Evolutionary conservation across 2,888 invertebrate genomes (phyloP).

Genomic region (Microplitis deprimator): DNA sequence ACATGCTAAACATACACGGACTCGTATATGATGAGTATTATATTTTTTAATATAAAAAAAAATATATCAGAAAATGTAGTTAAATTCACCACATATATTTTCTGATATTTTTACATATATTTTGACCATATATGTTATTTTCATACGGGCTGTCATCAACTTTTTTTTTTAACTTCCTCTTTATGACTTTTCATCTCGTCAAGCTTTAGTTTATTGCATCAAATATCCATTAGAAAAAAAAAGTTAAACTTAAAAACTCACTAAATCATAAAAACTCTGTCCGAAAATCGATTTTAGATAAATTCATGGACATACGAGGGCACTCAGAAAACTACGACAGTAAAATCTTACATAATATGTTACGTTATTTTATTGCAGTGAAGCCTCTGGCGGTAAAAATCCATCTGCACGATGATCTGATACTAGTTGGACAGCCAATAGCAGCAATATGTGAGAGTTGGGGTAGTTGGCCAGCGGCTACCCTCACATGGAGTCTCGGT

Average conservation of each 20-base stretch:
- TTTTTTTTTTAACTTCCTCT: neutral
- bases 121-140: no score
- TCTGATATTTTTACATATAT: no score
- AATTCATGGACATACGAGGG: conserved; percentile 1
- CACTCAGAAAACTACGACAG: neutral
- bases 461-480: conserved; percentile 88
- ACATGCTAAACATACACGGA: no score
- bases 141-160: neutral
- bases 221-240: neutral
- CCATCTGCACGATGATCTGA: conserved; percentile 79
- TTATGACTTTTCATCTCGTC: neutral
- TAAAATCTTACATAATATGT: conserved; percentile 4
- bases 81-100: no score
- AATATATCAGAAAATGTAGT: no score
- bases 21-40: no score
- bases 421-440: conserved; percentile 82
- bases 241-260: conserved; percentile 2
- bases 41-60: no score
- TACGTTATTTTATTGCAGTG: conserved; percentile 73
- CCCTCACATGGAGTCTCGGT: conserved; percentile 86
- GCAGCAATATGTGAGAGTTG: conserved; percentile 85
- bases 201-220: conserved; percentile 15
- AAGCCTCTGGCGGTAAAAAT: conserved; percentile 85
- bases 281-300: neutral
- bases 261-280: neutral